Base-by-base conservation (phyloP, 2,888 invertebrate species). In the Listrodromus nycthemerus region DNA sequence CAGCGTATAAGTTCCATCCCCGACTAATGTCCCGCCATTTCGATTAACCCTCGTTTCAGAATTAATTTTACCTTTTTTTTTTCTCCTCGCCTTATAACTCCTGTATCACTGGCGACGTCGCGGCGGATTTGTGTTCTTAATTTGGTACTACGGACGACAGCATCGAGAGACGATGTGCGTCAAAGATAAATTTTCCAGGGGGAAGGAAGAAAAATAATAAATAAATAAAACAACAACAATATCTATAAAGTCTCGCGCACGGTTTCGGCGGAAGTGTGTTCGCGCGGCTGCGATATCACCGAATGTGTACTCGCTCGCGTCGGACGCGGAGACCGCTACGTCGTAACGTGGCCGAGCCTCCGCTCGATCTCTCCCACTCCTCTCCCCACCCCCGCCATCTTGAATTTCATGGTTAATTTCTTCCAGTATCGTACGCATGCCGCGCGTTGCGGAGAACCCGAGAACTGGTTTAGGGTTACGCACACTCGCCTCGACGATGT, bases 261-360 rank as follows among this genome's bases (percentile, higher is more conserved):
- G 33, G 19, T 41, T 58, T 73, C 74, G 73, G 69, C 78, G 76
- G 76, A 73, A 78, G 78, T 85, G 79, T 83, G 87, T 85, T 85
- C 86, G 84, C 86, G 87, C 80, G 84, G 82, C 83, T 81, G 87
- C 85, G 85, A 86, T 86, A 88, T 87, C 71, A 84, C 79, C 74
- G 83, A 86, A 86, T 86, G 83, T 75, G 83, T 79, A 55, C 75
- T 50, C 71, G 74, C 70, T 80, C 82, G 82, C 61, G 71, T 70
- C 58, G 65, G 55, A 24, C 86, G 85, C 87, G 84, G 87, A 85
- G 86, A 80, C 85, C 79, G 74, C 85, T 78, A 77, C 87, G 86
- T 63, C 87, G 86, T 63, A 76, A 81, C 88, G 87, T 89, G 89
- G 87, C 87, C 90, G 88, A 89, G 89, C 90, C 90, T 89, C 89